Percentiles rank a stretch among this genome's conserved stretches.
phyloP scores from a whole-genome alignment of 2,888 invertebrate species.

The Mesorhabditis spiculigera region DNA sequence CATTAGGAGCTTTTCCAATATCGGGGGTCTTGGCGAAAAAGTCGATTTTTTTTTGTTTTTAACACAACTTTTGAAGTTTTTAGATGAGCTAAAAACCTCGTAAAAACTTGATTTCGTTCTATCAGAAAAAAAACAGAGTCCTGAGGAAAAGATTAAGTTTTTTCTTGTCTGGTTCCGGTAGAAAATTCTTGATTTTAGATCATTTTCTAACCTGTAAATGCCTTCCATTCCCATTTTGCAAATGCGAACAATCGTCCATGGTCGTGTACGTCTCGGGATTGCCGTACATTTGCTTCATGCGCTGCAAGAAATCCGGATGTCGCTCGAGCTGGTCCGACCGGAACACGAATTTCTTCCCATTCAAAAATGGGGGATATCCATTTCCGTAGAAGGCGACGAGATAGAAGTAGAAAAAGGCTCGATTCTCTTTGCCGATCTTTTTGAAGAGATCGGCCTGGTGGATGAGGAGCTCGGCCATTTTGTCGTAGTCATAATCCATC shows the following conservation, averaged over 20 bases:
- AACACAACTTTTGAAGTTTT: no score
- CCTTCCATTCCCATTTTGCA: conserved; percentile 21
- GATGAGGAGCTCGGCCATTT: conserved; percentile 67
- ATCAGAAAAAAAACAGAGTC: no score
- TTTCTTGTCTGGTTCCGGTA: no score
- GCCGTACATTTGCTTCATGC: conserved; percentile 24
- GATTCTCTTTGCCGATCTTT: conserved; percentile 73
- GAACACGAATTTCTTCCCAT: conserved; percentile 45
- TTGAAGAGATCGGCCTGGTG: conserved; percentile 73
- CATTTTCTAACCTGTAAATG: conserved; percentile 22
- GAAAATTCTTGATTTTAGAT: no score
- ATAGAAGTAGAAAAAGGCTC: conserved; percentile 83
- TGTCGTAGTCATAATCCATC: conserved; percentile 78
- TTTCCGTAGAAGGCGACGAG: conserved; percentile 85
- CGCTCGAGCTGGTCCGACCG: conserved; percentile 44
- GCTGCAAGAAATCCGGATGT: conserved; percentile 40
- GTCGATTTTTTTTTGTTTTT: no score
- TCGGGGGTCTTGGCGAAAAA: no score
- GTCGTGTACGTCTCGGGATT: conserved; percentile 29
- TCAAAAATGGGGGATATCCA: conserved; percentile 67
- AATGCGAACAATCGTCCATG: conserved; percentile 28
- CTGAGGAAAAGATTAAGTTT: no score
- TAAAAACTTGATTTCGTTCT: no score
- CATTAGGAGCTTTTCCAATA: no score
- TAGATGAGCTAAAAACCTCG: no score